phyloP scores from a whole-genome alignment of 2,113 vertebrate species.

The Actinemys pallida region DNA sequence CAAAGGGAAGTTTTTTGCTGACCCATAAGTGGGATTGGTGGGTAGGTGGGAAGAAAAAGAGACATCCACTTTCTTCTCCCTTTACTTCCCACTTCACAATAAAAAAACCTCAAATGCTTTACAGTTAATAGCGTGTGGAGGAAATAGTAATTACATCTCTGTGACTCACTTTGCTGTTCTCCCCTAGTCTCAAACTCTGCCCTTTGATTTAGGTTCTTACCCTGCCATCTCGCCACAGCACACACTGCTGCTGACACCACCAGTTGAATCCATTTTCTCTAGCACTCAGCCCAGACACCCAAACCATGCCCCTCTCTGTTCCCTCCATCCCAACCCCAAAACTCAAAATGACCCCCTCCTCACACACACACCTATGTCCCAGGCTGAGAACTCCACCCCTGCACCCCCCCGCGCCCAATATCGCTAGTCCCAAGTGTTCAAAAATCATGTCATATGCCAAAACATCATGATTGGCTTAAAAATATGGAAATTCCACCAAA shows the following conservation, averaged over 20 bases:
- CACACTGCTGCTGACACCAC: neutral
- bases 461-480: neutral
- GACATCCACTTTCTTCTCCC: neutral
- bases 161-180: neutral
- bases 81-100: neutral
- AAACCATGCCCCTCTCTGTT: neutral
- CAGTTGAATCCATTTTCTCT: neutral
- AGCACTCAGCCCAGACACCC: neutral
- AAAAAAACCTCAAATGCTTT: neutral
- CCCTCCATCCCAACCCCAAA: neutral
- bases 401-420: neutral
- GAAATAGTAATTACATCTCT: neutral
- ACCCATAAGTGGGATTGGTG: neutral
- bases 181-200: neutral
- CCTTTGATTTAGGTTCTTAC: no score
- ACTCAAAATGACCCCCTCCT: neutral
- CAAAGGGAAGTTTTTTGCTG: neutral
- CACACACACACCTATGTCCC: neutral
- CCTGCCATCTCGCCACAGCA: no score
- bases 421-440: neutral
- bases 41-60: neutral
- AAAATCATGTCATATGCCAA: neutral
- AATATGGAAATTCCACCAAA: no score
- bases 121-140: neutral
- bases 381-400: neutral